Evolutionary conservation across 2,113 vertebrate genomes (phyloP).

Genomic region (Rhabdomys dilectus): DNA sequence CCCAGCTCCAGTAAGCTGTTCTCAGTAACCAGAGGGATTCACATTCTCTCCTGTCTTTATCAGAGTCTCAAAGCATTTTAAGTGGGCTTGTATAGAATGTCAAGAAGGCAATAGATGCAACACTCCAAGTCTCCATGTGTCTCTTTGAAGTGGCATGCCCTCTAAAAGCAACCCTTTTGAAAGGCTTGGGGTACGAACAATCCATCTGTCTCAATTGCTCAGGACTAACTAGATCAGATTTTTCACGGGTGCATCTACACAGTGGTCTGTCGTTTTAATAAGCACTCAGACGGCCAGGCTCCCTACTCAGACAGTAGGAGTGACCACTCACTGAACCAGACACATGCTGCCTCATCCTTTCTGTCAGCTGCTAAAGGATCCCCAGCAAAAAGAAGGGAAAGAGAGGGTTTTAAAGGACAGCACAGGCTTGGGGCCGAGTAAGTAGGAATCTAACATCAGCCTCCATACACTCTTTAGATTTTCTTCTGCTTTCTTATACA

Average conservation of each 20-base stretch:
- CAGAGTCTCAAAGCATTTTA: background rate
- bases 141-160: background rate
- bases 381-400: background rate
- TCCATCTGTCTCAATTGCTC: background rate
- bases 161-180: background rate
- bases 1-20: background rate
- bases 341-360: background rate
- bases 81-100: background rate
- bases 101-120: background rate
- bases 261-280: background rate
- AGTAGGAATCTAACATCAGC: background rate
- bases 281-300: background rate
- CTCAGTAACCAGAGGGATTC: background rate
- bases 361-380: constrained; percentile 31
- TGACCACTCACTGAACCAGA: background rate
- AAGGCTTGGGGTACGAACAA: background rate
- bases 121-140: background rate
- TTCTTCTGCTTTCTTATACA: background rate
- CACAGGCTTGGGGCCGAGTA: background rate
- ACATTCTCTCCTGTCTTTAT: background rate
- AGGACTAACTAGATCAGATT: background rate
- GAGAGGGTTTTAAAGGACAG: background rate
- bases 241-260: background rate
- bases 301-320: background rate
- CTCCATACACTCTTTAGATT: background rate